Evolutionary conservation across 2,113 vertebrate genomes (phyloP), one percentile per base, ranked within the genome.

Genomic region (Sturnus vulgaris): DNA sequence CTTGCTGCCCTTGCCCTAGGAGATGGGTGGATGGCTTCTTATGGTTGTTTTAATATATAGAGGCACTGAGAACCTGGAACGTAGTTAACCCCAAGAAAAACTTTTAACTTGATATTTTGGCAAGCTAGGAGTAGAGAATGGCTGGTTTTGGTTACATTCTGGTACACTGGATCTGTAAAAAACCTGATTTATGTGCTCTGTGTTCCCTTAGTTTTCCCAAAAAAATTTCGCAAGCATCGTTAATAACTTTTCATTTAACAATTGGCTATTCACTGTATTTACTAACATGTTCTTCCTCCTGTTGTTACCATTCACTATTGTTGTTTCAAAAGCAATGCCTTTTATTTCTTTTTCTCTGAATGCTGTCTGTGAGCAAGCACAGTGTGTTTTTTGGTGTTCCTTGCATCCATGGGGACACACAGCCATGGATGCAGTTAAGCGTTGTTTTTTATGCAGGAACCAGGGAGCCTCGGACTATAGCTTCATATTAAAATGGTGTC

Each of bases 381-480:
- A 53, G 8, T 5, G 2, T 68, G 12, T 60, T 91, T 84, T 84
- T 65, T 72, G n/a, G 42, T 69, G 46, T 65, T 82, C 14, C 11
- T 31, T 85, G 30, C 25, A 47, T 60, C 22, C 2, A 0, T 85
- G 78, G 81, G 33, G 37, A 59, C 27, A 37, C 12, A 16, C 16
- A 61, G 64, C 37, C 55, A 19, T 61, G 60, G 33, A 40, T 72
- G 68, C 59, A 47, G 20, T 52, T 44, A 12, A 73, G 23, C 22
- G 0, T 83, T 83, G 46, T 80, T 92, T 40, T 88, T 77, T 7
- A 2, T 82, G 27, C 42, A 15, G 35, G 30, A n/a, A 73, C 9
- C 0, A 0, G 19, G 21, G 19, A 65, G 15, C 10, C 33, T 79
- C 0, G 2, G 42, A 46, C 47, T 55, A 8, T 15, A 81, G 50